phyloP scores from a whole-genome alignment of 2,113 vertebrate species.

The Corythoichthys intestinalis region DNA sequence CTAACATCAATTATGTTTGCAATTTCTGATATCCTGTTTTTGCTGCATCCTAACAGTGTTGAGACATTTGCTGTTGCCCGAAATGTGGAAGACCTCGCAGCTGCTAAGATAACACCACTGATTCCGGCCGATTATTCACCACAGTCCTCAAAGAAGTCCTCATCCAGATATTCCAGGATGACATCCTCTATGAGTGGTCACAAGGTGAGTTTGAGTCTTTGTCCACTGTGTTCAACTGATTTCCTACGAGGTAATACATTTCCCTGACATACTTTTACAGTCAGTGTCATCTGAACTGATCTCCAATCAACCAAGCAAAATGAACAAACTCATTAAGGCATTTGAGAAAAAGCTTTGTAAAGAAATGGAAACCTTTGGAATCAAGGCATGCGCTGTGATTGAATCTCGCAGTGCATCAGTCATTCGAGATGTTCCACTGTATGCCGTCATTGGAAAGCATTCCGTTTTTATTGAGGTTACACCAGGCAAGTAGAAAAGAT shows the following conservation, averaged over 20 bases:
- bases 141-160: slow-evolving; percentile 38
- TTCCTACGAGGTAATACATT: neutral
- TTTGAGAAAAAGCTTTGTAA: slow-evolving; percentile 56
- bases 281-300: slow-evolving; percentile 61
- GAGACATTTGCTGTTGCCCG: slow-evolving; percentile 76
- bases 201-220: slow-evolving; percentile 39
- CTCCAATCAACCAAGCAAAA: slow-evolving; percentile 17
- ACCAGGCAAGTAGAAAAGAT: slow-evolving; percentile 67
- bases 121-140: slow-evolving; percentile 50
- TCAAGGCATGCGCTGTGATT: slow-evolving; percentile 70
- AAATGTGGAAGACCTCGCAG: slow-evolving; percentile 70
- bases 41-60: slow-evolving; percentile 56
- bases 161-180: slow-evolving; percentile 29
- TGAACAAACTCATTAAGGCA: slow-evolving; percentile 2
- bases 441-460: slow-evolving; percentile 70
- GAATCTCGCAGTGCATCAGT: slow-evolving; percentile 63
- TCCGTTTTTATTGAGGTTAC: slow-evolving; percentile 46
- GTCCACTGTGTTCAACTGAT: neutral
- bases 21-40: neutral
- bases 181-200: slow-evolving; percentile 17
- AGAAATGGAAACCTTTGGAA: slow-evolving; percentile 54
- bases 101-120: slow-evolving; percentile 67
- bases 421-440: slow-evolving; percentile 58
- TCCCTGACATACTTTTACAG: slow-evolving; percentile 49
- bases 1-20: neutral